Conservation (phyloP, 2,888 invertebrate species). For the Conchocele bisecta region DNA sequence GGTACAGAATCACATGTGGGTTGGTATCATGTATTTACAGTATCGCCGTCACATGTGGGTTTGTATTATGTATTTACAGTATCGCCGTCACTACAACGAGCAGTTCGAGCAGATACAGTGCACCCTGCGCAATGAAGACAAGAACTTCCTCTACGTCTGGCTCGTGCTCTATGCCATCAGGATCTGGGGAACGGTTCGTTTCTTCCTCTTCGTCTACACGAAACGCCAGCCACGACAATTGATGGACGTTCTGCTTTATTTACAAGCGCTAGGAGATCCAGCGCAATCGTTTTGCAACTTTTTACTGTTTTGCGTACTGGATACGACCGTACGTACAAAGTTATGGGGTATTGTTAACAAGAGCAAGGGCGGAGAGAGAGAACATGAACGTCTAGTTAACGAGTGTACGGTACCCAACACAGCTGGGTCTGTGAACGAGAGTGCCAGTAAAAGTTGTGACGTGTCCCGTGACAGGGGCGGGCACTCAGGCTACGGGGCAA, state of each 20-base stretch:
- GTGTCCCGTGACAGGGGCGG: too few relatives aligned
- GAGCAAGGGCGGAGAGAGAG: too few relatives aligned
- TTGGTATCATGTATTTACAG: too few relatives aligned
- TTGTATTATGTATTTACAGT: conserved; percentile 11
- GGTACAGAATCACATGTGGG: too few relatives aligned
- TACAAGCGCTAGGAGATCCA: conserved; percentile 56
- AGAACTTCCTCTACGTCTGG: conserved; percentile 50
- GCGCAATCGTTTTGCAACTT: conserved; percentile 52
- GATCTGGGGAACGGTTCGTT: conserved; percentile 55
- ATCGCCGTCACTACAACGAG: not conserved
- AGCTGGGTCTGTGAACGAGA: too few relatives aligned
- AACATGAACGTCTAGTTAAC: too few relatives aligned
- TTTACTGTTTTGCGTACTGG: conserved; percentile 52
- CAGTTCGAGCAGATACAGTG: conserved; percentile 11
- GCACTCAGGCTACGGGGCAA: too few relatives aligned
- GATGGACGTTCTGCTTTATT: conserved; percentile 21
- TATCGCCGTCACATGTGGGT: too few relatives aligned
- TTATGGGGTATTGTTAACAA: too few relatives aligned
- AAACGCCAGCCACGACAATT: not conserved
- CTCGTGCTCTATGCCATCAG: conserved; percentile 45
- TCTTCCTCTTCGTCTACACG: conserved; percentile 9
- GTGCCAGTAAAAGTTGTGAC: too few relatives aligned
- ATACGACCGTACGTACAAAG: conserved; percentile 42
- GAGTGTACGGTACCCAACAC: too few relatives aligned
- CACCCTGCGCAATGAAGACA: conserved; percentile 47